A percentile compares a stretch with the other conserved stretches of the same genome.
Conservation (phyloP, 2,888 invertebrate genomes). For the Theristus sp. region DNA sequence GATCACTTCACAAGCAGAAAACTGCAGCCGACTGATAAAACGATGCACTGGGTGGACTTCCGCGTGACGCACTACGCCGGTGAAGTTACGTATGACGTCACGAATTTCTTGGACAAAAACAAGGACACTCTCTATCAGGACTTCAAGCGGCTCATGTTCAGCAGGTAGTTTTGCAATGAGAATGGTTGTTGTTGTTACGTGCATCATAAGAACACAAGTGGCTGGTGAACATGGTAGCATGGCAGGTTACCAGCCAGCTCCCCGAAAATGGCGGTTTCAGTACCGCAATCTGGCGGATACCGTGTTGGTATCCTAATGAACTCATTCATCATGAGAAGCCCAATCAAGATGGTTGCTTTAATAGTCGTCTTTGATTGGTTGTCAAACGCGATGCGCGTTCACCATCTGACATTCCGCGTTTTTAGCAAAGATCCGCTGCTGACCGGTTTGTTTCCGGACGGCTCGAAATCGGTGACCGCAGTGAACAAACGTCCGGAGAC, state of each 20-base stretch:
- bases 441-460: constrained; percentile 86
- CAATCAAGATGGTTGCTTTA: too few relatives aligned
- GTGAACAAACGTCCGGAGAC: constrained; percentile 85
- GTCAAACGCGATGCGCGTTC: too few relatives aligned
- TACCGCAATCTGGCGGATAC: too few relatives aligned
- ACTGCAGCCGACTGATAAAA: constrained; percentile 44
- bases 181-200: too few relatives aligned
- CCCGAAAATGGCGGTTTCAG: too few relatives aligned
- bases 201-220: too few relatives aligned
- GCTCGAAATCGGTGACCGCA: constrained; percentile 67
- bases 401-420: too few relatives aligned
- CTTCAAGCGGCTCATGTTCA: constrained; percentile 72
- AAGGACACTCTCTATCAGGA: constrained; percentile 90
- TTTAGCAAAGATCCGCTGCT: constrained; percentile 54
- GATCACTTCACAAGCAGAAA: constrained; percentile 61
- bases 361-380: too few relatives aligned
- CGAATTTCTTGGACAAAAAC: constrained; percentile 89
- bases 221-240: too few relatives aligned
- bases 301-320: too few relatives aligned
- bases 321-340: too few relatives aligned
- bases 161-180: constrained; percentile 37
- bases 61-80: constrained; percentile 75
- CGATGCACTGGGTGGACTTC: constrained; percentile 34
- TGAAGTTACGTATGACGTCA: constrained; percentile 72
- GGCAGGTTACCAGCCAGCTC: too few relatives aligned